Evolutionary conservation across 2,888 invertebrate species (phyloP), one percentile per base, ranked within the genome.

Genomic region (Eustalomyia histrio): DNA sequence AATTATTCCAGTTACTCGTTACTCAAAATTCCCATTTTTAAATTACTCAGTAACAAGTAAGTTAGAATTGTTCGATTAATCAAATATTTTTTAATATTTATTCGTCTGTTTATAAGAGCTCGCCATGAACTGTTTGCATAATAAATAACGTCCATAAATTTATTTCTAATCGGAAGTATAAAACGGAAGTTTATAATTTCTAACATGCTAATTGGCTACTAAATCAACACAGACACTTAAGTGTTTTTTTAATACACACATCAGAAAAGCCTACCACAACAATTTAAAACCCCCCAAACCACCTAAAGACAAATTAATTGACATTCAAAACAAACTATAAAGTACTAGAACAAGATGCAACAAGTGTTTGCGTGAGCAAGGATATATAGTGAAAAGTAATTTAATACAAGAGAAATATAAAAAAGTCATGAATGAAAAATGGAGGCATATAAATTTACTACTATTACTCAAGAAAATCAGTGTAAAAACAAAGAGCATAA

Each of bases 301-400:
- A 47, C 29, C 50, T 14, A 12, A 18, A 65, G 2, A 33, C 17
- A 14, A 18, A 5, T 53, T 53, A 73, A 58, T 64, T 64, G 57
- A 68, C 47, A 67, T 71, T 67, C 65, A 67, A 71, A 74, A 9
- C 69, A 65, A 74, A 35, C 21, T 14, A 21, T 6, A 29, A 29
- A 6, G 29, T 10, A 21, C 0, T 12, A 17, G 10, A 55, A 33
- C 5, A 1, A n/a, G 29, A 39, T 43, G 83, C 87, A 87, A 88
- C 88, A 88, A 85, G 88, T 88, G 85, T 83, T 87, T 85, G 86
- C 88, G 88, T 88, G 88, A 85, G 85, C 84, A 85, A 43, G 17
- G 50, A 58, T 69, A 43, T 43, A 43, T 43, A 43, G 14, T 43
- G 58, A 1, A 55, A 60, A 55, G 16, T 60, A 35, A 76, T 60